phyloP scores from a whole-genome alignment of 2,888 invertebrate species.

The Dilophus febrilis region DNA sequence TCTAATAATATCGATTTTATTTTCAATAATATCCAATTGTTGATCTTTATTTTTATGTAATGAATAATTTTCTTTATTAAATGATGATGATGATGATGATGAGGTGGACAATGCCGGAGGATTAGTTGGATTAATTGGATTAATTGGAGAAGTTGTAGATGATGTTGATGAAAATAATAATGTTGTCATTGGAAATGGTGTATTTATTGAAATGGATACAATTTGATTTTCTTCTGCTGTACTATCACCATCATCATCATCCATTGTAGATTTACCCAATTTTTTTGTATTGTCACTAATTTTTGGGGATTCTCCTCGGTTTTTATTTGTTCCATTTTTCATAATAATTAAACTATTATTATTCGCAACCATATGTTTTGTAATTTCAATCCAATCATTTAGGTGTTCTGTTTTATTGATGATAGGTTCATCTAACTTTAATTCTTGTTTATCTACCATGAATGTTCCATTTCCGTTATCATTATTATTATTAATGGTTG shows the following conservation, averaged over 20 bases:
- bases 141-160: background rate
- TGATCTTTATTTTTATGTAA: too few relatives aligned
- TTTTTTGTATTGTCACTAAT: too few relatives aligned
- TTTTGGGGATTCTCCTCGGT: too few relatives aligned
- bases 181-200: background rate
- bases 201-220: background rate
- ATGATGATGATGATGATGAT: too few relatives aligned
- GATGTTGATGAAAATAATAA: background rate
- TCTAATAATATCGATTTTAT: too few relatives aligned
- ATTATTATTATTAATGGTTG: constrained; percentile 7
- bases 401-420: constrained; percentile 5
- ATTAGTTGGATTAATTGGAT: background rate
- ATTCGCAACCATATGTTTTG: constrained; percentile 11
- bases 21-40: too few relatives aligned
- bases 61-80: too few relatives aligned
- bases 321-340: too few relatives aligned
- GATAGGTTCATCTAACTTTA: background rate
- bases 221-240: constrained; percentile 1
- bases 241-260: background rate
- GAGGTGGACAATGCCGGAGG: too few relatives aligned
- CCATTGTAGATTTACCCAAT: too few relatives aligned
- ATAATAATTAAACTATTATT: constrained; percentile 12
- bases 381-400: constrained; percentile 8
- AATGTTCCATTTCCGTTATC: constrained; percentile 6
- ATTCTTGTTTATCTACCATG: too few relatives aligned